phyloP scores from a whole-genome alignment of 2,797 vertebrate species.

The Ptychadena robeensis region DNA sequence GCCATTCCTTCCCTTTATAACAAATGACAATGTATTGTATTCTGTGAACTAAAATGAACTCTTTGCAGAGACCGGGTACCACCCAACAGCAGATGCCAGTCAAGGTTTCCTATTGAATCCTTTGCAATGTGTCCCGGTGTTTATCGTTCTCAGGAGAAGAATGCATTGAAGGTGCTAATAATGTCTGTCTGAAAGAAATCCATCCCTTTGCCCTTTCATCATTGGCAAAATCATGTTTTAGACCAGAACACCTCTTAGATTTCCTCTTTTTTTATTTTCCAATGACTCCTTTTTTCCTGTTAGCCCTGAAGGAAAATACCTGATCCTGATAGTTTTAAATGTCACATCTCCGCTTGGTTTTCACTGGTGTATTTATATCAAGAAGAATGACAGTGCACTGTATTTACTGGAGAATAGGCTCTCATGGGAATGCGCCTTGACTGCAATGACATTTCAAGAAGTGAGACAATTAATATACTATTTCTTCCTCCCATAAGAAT shows the following conservation, averaged over 20 bases:
- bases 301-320: slow-evolving; percentile 60
- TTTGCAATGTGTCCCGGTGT: slow-evolving; percentile 26
- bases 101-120: slow-evolving; percentile 36
- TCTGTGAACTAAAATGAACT: slow-evolving; percentile 8
- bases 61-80: not conserved
- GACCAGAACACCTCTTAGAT: slow-evolving; percentile 58
- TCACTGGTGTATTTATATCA: slow-evolving; percentile 57
- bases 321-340: slow-evolving; percentile 62
- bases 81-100: slow-evolving; percentile 22
- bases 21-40: slow-evolving; percentile 16
- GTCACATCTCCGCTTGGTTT: slow-evolving; percentile 51
- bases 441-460: slow-evolving; percentile 40
- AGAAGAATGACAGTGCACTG: slow-evolving; percentile 39
- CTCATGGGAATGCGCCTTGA: slow-evolving; percentile 47
- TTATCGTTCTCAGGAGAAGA: slow-evolving; percentile 49
- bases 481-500: slow-evolving; percentile 44
- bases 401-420: slow-evolving; percentile 28
- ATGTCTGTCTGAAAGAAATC: slow-evolving; percentile 53
- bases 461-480: slow-evolving; percentile 52
- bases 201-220: slow-evolving; percentile 60
- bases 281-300: slow-evolving; percentile 44
- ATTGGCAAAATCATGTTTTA: slow-evolving; percentile 58
- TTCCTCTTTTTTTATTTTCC: slow-evolving; percentile 55
- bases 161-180: slow-evolving; percentile 60
- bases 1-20: slow-evolving; percentile 8